phyloP scores from a whole-genome alignment of 2,113 vertebrate genomes.

The Ivindomyrus marchei region DNA sequence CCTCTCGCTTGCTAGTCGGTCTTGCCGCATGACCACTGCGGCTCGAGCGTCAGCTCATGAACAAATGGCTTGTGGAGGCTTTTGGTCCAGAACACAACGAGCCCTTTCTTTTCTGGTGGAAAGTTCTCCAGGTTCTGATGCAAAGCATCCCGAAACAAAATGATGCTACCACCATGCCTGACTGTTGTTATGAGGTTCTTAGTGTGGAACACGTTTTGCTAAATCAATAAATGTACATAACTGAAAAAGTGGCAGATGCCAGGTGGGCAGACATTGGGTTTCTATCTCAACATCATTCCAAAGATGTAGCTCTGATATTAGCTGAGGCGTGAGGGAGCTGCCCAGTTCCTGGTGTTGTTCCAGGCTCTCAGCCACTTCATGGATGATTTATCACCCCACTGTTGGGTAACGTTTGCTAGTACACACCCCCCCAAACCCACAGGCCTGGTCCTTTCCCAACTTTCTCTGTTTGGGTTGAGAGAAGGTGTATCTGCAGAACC shows the following conservation, averaged over 20 bases:
- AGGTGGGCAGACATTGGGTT: neutral
- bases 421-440: too few species aligned
- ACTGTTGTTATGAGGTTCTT: neutral
- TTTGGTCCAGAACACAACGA: neutral
- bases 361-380: neutral
- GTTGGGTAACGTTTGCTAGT: neutral
- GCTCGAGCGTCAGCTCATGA: neutral
- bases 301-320: neutral
- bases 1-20: neutral
- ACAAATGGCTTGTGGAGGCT: neutral
- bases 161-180: neutral
- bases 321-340: neutral
- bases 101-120: neutral
- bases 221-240: neutral
- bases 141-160: neutral
- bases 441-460: neutral
- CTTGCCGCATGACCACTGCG: neutral
- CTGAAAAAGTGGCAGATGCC: neutral
- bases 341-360: neutral
- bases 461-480: neutral
- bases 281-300: neutral
- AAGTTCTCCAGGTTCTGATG: neutral
- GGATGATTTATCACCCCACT: neutral
- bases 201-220: neutral
- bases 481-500: neutral